Base-by-base conservation (phyloP, 2,797 vertebrate species). In the Notolabrus celidotus region DNA sequence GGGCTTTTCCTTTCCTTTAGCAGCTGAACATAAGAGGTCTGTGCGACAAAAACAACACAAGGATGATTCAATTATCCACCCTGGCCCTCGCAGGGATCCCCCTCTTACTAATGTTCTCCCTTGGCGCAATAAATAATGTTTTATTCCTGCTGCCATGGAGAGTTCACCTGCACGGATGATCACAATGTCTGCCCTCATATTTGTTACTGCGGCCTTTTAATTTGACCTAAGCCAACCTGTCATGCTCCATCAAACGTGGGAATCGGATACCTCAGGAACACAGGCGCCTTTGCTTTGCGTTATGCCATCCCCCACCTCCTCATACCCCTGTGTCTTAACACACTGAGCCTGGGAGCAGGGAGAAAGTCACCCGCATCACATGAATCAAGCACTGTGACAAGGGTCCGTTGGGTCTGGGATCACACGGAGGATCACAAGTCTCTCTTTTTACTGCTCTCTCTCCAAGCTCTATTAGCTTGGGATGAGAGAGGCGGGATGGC, bases 301-400 rank as follows among this genome's bases (percentile, higher is more conserved):
- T 73, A 52, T 64, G 79, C 72, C 70, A 60, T 19, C 46, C 41
- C 4, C 56, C 15, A 10, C 67, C 42, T 0, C 53, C 41, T 39
- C 57, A 19, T 60, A 54, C 45, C 73, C 57, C 67, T 6, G 60
- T 16, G 78, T 51, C 61, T 71, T 29, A 80, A 83, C 86, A 82
- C 86, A 77, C 3, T 27, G 71, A 88, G 85, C 70, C 73, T 70
- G 78, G 77, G 82, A 88, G 87, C 62, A 73, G 84, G 70, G 74
- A 78, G 85, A 89, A 83, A 86, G 82, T 87, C 86, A 82, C 86
- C 87, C 82, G 66, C 88, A 83, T 80, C 86, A 80, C 89, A 94
- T 93, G 92, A 93, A 94, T 93, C 89, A 91, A 79, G 81, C 86
- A 83, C 88, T 92, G 92, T 93, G 91, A 91, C 88, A 74, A 82